Percentiles rank a stretch among this genome's conserved stretches.
phyloP scores from a whole-genome alignment of 1,140 invertebrate species.

The Zaprionus gabonicus region DNA sequence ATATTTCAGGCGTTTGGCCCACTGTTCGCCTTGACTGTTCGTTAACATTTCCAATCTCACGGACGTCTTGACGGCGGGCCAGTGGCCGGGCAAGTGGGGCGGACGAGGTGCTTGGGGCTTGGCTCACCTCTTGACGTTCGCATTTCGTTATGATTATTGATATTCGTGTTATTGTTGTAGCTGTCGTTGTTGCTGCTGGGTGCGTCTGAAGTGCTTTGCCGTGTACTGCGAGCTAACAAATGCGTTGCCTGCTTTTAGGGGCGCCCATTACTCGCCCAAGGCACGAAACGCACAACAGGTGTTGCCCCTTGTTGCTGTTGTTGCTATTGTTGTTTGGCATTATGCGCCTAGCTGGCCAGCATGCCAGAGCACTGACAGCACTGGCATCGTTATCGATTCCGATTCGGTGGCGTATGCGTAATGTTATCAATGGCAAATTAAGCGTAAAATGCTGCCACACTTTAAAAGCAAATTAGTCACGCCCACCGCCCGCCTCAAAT shows the following conservation, averaged over 20 bases:
- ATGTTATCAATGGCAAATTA: slow-evolving; percentile 74
- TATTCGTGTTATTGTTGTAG: slow-evolving; percentile 58
- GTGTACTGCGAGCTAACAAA: slow-evolving; percentile 28
- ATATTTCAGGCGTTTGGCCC: not conserved
- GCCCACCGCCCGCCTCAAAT: slow-evolving; percentile 48
- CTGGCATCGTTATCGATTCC: slow-evolving; percentile 32
- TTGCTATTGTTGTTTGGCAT: slow-evolving; percentile 12
- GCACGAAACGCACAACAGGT: slow-evolving; percentile 7
- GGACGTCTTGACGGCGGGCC: slow-evolving; percentile 4
- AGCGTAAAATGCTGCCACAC: slow-evolving; percentile 76
- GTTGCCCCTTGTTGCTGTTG: slow-evolving; percentile 43
- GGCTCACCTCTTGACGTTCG: slow-evolving; percentile 33
- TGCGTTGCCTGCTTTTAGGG: slow-evolving; percentile 20
- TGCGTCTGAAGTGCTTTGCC: slow-evolving; percentile 34
- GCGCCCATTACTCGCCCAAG: slow-evolving; percentile 21
- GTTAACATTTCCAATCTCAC: slow-evolving; percentile 16
- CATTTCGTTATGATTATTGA: slow-evolving; percentile 72
- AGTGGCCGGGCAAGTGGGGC: not conserved
- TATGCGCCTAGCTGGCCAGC: slow-evolving; percentile 2
- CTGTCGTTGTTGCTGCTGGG: slow-evolving; percentile 25
- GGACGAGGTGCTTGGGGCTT: not conserved
- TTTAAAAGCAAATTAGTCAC: slow-evolving; percentile 64
- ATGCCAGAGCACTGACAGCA: not conserved
- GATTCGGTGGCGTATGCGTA: slow-evolving; percentile 42
- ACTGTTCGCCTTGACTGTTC: slow-evolving; percentile 4